Evolutionary conservation across 2,113 vertebrate genomes (phyloP).

Genomic region (Nipponia nippon): DNA sequence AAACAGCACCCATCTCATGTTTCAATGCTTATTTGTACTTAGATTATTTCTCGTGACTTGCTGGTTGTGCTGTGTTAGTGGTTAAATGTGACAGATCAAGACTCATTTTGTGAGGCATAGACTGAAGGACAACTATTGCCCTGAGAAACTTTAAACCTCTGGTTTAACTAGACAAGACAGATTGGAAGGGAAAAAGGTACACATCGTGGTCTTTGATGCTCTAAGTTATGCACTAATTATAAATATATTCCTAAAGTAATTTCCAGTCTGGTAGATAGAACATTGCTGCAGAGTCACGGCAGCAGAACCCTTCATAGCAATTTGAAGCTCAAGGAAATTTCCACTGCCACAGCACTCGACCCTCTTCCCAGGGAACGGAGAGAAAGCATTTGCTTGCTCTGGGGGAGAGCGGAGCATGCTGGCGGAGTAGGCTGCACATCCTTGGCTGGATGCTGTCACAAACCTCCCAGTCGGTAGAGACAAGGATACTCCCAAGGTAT

Average conservation of each 20-base stretch:
- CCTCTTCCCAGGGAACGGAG: not conserved
- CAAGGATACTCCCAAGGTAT: not conserved
- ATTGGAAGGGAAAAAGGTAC: not conserved
- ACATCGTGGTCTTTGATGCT: not conserved
- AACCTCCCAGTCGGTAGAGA: not conserved
- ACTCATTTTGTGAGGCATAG: not conserved
- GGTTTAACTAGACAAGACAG: not conserved
- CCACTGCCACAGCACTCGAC: not conserved
- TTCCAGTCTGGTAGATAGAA: not conserved
- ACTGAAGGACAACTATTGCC: not conserved
- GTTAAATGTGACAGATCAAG: not conserved
- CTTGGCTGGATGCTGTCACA: not conserved
- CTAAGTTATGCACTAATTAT: not conserved
- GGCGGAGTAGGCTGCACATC: not conserved
- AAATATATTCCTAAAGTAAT: not conserved
- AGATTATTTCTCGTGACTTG: not conserved
- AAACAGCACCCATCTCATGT: not conserved
- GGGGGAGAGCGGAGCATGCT: not conserved
- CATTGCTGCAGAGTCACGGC: not conserved
- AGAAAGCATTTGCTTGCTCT: not conserved
- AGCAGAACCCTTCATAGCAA: not conserved
- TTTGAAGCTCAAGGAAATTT: slow-evolving; percentile 24
- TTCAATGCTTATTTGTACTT: not conserved
- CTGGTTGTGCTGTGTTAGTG: not conserved
- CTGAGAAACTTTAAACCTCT: not conserved